Conservation (phyloP, 2,888 invertebrate species). For the Osmoderma eremita region DNA sequence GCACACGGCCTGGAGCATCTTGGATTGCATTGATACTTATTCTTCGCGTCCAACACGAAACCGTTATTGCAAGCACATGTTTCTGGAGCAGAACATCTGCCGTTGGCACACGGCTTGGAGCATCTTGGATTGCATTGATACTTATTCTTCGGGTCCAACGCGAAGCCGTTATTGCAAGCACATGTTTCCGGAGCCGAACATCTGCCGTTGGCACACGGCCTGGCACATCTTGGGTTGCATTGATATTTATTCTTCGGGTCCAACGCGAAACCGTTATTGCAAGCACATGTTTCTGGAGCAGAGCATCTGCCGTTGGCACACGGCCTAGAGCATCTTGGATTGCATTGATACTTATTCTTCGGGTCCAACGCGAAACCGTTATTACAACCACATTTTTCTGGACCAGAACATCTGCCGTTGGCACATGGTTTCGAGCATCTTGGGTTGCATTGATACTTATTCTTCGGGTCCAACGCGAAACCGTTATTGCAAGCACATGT, state of each 20-base stretch:
- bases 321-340: conserved; percentile 51
- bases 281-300: conserved; percentile 35
- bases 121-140: conserved; percentile 57
- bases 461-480: conserved; percentile 24
- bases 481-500: conserved; percentile 65
- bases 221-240: conserved; percentile 49
- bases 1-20: conserved; percentile 44
- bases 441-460: conserved; percentile 42
- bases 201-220: conserved; percentile 47
- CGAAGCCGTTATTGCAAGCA: conserved; percentile 42
- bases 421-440: conserved; percentile 44
- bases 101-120: conserved; percentile 60
- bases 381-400: conserved; percentile 53
- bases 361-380: conserved; percentile 45
- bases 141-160: conserved; percentile 34
- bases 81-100: conserved; percentile 56
- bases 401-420: conserved; percentile 52
- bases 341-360: conserved; percentile 43
- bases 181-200: conserved; percentile 49
- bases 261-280: conserved; percentile 44
- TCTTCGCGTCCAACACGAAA: conserved; percentile 32
- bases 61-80: conserved; percentile 47
- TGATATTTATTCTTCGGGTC: conserved; percentile 48
- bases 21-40: conserved; percentile 44
- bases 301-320: conserved; percentile 57